Conservation (phyloP, 2,113 vertebrate species). For the Cinclus cinclus region DNA sequence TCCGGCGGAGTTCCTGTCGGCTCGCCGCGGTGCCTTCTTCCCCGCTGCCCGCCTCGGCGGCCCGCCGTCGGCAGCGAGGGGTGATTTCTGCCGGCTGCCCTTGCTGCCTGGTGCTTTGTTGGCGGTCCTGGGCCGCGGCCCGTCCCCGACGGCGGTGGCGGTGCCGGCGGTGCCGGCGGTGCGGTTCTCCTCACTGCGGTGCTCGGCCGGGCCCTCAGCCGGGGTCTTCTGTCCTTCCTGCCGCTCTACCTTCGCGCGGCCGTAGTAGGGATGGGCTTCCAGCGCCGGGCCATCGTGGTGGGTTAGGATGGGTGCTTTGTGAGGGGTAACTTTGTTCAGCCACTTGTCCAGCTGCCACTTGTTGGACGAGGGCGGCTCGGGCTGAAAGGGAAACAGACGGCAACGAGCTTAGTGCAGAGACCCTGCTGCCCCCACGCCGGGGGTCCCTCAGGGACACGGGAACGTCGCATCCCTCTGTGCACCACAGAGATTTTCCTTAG, state of each 20-base stretch:
- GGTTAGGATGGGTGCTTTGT: conserved; percentile 79
- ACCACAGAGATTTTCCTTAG: neutral
- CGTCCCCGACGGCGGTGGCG: conserved; percentile 67
- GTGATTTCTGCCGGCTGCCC: conserved; percentile 77
- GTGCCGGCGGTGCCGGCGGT: neutral
- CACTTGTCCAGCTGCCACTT: conserved; percentile 98
- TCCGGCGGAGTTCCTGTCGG: conserved; percentile 56
- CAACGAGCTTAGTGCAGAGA: neutral
- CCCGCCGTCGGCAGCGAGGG: conserved; percentile 70
- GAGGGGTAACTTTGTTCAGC: conserved; percentile 88
- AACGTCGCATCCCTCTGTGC: neutral
- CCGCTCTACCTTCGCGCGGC: conserved; percentile 30
- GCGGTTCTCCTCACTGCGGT: conserved; percentile 74
- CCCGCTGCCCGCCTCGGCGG: conserved; percentile 40
- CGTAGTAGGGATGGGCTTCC: conserved; percentile 67
- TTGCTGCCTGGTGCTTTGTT: conserved; percentile 77
- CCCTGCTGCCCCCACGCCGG: neutral
- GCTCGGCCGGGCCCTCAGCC: conserved; percentile 67
- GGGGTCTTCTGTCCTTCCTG: conserved; percentile 75
- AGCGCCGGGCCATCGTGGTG: conserved; percentile 68
- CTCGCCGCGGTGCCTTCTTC: conserved; percentile 72
- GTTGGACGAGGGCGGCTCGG: conserved; percentile 80
- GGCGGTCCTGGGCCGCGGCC: conserved; percentile 71
- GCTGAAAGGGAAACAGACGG: conserved; percentile 71
- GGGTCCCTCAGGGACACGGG: neutral